A percentile compares a stretch with the other conserved stretches of the same genome.
Conservation (phyloP, 1,140 invertebrate species). For the Steinernema feltiae region DNA sequence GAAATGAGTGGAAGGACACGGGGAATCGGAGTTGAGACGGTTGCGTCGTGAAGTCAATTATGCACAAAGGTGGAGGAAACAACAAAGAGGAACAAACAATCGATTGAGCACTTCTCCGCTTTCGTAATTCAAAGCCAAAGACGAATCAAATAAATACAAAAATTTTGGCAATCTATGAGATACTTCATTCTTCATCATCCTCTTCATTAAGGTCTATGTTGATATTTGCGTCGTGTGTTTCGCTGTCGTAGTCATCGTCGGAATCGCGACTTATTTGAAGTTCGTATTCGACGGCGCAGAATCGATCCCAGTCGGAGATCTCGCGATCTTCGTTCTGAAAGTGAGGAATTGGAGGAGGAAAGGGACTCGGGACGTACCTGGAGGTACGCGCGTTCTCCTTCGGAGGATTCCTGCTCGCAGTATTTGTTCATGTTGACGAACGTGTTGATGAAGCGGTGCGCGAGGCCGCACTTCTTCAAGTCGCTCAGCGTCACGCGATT, state of each 20-base stretch:
- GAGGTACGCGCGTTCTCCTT: conserved; percentile 83
- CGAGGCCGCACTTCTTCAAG: conserved; percentile 82
- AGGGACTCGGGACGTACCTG: conserved; percentile 60
- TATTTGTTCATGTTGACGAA: conserved; percentile 99
- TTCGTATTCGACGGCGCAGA: conserved; percentile 75
- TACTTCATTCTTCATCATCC: conserved; percentile 7
- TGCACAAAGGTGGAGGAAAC: conserved; percentile 2
- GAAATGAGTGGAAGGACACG: background rate
- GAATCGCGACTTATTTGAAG: conserved; percentile 43
- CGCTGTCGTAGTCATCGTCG: conserved; percentile 39
- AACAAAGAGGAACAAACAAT: conserved; percentile 3
- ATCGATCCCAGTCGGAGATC: conserved; percentile 95
- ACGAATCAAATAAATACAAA: conserved; percentile 5
- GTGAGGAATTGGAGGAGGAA: conserved; percentile 16
- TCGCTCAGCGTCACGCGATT: conserved; percentile 74
- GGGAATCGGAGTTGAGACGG: background rate
- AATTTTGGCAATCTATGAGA: background rate
- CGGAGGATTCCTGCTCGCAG: conserved; percentile 93
- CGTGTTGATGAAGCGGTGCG: conserved; percentile 86
- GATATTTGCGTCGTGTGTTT: background rate
- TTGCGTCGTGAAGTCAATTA: background rate
- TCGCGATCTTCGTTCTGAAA: conserved; percentile 61
- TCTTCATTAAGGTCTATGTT: background rate
- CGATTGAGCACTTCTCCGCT: conserved; percentile 4
- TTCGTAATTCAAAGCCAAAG: too few species aligned